A percentile compares a stretch with the other conserved stretches of the same genome.
These are phyloP conservation scores for Danio kyathit DNA, from an alignment of 2,797 vertebrate genomes.

Conservation along the genomic window DNA sequence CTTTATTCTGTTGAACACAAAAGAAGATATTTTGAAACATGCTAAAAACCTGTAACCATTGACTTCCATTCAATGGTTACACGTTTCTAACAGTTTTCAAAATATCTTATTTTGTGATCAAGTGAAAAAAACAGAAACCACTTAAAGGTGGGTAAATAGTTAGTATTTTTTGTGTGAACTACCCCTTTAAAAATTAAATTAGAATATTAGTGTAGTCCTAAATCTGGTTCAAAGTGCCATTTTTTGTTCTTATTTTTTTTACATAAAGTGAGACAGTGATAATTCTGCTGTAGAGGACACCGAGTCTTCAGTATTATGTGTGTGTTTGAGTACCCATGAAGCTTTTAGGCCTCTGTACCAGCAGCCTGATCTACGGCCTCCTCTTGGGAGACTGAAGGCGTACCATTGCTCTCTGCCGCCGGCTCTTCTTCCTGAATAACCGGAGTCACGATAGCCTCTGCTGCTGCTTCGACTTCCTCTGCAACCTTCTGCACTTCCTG, in stretches of 20 bases:
- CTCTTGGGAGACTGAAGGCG: slow-evolving; percentile 66
- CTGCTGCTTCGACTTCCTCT: slow-evolving; percentile 66
- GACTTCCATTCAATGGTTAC: too few species aligned
- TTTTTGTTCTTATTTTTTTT: slow-evolving; percentile 18
- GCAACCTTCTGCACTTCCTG: slow-evolving; percentile 65
- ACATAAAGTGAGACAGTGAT: not conserved
- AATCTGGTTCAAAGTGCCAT: not conserved
- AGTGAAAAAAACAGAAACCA: too few species aligned
- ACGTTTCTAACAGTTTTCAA: too few species aligned
- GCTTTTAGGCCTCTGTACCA: slow-evolving; percentile 58
- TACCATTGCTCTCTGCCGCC: slow-evolving; percentile 70
- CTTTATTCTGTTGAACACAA: too few species aligned
- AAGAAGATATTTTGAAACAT: too few species aligned
- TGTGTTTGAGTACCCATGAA: slow-evolving; percentile 49
- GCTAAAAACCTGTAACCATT: too few species aligned
- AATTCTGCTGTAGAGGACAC: not conserved
- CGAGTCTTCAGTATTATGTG: slow-evolving; percentile 21
- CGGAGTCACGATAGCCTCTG: slow-evolving; percentile 58
- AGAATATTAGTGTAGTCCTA: not conserved
- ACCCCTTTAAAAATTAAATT: not conserved
- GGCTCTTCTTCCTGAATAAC: slow-evolving; percentile 55
- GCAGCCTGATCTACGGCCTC: slow-evolving; percentile 61
- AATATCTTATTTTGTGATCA: too few species aligned
- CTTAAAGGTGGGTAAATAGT: too few species aligned
- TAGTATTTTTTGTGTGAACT: not conserved